Evolutionary conservation across 2,888 invertebrate species (phyloP).

Genomic region (Drosophila neotestacea): DNA sequence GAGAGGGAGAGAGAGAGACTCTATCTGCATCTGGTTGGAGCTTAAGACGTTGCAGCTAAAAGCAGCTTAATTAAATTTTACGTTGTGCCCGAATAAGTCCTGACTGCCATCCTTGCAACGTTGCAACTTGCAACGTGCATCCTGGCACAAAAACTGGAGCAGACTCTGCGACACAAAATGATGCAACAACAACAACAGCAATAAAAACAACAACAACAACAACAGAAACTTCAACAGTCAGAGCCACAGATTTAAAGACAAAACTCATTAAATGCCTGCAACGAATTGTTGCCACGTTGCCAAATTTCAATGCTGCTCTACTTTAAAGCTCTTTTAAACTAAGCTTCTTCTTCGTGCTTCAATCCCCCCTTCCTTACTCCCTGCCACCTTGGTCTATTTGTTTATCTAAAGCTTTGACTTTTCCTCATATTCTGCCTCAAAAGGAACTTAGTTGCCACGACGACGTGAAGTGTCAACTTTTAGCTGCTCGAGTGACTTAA

Average conservation of each 20-base stretch:
- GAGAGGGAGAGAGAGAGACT: neutral
- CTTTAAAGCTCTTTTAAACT: neutral
- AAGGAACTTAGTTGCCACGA: constrained; percentile 10
- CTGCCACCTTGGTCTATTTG: constrained; percentile 2
- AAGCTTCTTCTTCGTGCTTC: neutral
- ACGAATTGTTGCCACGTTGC: constrained; percentile 52
- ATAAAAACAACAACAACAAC: too few relatives aligned
- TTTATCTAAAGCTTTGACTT: constrained; percentile 20
- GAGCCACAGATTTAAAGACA: constrained; percentile 52
- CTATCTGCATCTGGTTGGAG: constrained; percentile 47
- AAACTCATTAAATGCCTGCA: constrained; percentile 66
- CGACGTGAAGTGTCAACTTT: constrained; percentile 48
- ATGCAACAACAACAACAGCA: neutral
- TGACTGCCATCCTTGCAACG: neutral
- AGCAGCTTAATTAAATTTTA: constrained; percentile 70
- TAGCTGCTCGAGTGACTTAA: constrained; percentile 36
- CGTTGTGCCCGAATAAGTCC: constrained; percentile 30
- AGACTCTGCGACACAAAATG: constrained; percentile 21
- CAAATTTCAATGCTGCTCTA: constrained; percentile 42
- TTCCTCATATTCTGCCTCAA: neutral
- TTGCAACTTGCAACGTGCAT: constrained; percentile 5
- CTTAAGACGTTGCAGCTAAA: constrained; percentile 63
- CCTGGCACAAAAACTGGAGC: constrained; percentile 39
- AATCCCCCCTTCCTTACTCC: neutral
- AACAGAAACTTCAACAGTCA: constrained; percentile 1